Conservation (phyloP, 37 sponge, comb jelly and placozoan species). For the Petrosia ficiformis region DNA sequence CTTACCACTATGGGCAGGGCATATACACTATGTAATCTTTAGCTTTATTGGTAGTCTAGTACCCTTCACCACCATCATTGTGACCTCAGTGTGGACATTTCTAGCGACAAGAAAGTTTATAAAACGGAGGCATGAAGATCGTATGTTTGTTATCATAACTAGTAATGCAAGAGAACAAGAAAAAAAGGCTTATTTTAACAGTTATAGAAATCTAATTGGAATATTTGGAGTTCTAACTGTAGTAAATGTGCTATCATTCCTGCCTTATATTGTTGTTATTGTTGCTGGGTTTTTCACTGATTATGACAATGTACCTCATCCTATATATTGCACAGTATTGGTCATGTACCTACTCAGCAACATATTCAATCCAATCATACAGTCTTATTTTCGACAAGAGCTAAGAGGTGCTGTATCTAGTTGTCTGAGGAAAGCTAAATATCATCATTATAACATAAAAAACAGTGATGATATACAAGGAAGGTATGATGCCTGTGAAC, state of each 20-base stretch:
- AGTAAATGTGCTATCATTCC: not conserved
- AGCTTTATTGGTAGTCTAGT: not conserved
- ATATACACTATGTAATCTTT: slow-evolving; percentile 12
- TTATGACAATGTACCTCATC: slow-evolving; percentile 6
- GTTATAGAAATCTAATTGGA: slow-evolving; percentile 2
- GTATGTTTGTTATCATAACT: not conserved
- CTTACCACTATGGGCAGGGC: slow-evolving; percentile 10
- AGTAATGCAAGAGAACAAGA: not conserved
- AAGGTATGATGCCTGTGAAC: no score
- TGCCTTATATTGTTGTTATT: slow-evolving; percentile 14
- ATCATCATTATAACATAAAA: no score
- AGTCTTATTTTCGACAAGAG: slow-evolving; percentile 32
- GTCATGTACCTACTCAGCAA: slow-evolving; percentile 17
- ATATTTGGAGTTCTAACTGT: slow-evolving; percentile 26
- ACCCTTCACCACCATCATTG: slow-evolving; percentile 16
- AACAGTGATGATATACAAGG: no score
- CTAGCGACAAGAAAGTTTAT: slow-evolving; percentile 23
- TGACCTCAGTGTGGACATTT: slow-evolving; percentile 38
- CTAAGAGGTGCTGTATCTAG: slow-evolving; percentile 12
- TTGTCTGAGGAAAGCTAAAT: no score
- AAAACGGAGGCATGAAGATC: no score
- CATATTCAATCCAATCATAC: slow-evolving; percentile 31
- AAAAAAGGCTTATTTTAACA: not conserved
- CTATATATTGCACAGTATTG: not conserved
- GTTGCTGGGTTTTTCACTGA: not conserved